phyloP scores from a whole-genome alignment of 1,140 invertebrate species.

The Pogonognathellus flavescens region DNA sequence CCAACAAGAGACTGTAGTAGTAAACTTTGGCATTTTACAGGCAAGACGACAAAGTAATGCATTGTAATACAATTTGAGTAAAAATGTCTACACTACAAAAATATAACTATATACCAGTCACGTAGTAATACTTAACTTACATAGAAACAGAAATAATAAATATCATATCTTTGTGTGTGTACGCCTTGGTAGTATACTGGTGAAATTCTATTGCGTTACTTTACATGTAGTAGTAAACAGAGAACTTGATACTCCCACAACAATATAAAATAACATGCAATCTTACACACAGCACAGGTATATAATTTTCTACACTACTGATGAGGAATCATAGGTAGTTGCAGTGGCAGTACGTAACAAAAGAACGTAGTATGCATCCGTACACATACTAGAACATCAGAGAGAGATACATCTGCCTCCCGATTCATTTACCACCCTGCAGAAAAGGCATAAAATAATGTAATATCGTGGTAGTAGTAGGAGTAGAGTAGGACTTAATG shows the following conservation, averaged over 20 bases:
- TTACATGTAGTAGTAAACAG: too few species aligned
- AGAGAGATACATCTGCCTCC: conserved; percentile 64
- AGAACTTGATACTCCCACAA: too few species aligned
- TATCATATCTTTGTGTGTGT: too few species aligned
- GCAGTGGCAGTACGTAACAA: too few species aligned
- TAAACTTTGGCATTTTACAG: not conserved
- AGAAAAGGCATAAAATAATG: conserved; percentile 49
- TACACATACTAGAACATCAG: conserved; percentile 2
- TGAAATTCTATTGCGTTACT: too few species aligned
- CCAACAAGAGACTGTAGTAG: not conserved
- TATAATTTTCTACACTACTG: too few species aligned
- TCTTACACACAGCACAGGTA: too few species aligned
- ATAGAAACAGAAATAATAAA: too few species aligned
- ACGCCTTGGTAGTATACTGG: too few species aligned
- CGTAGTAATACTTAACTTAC: not conserved
- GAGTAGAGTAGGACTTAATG: not conserved
- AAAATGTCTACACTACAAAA: not conserved
- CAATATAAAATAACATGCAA: too few species aligned
- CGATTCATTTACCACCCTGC: conserved; percentile 66
- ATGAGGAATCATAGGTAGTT: too few species aligned
- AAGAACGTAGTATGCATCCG: too few species aligned
- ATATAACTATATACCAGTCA: not conserved
- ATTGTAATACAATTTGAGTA: not conserved
- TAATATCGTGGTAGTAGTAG: conserved; percentile 10
- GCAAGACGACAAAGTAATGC: not conserved